These are phyloP conservation scores for Danio jaintianensis DNA, from an alignment of 2,797 vertebrate species.

Conservation along the genomic window DNA sequence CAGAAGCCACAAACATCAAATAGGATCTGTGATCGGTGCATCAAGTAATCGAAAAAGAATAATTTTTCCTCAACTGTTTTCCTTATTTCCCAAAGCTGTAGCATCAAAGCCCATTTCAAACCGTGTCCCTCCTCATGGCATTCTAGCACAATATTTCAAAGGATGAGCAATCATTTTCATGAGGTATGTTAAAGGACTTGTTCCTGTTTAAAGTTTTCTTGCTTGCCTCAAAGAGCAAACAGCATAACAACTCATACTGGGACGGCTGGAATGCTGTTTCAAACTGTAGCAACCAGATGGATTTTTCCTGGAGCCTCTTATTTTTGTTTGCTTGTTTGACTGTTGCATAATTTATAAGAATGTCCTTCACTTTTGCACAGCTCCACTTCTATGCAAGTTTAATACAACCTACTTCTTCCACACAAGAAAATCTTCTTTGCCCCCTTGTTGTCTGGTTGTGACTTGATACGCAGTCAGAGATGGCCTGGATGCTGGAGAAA, in stretches of 20 bases:
- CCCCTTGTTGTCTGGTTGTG: constrained; percentile 33
- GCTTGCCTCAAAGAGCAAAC: constrained; percentile 65
- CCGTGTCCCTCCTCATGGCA: neutral
- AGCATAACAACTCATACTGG: constrained; percentile 57
- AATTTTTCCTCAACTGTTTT: neutral
- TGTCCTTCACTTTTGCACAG: constrained; percentile 78
- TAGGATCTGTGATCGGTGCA: neutral
- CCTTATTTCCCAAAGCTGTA: neutral
- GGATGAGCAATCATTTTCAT: constrained; percentile 12
- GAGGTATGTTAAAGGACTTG: constrained; percentile 13
- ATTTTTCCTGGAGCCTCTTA: constrained; percentile 69
- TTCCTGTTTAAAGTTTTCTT: constrained; percentile 56
- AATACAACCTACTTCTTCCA: constrained; percentile 55
- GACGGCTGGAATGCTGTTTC: constrained; percentile 60
- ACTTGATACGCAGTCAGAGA: constrained; percentile 40
- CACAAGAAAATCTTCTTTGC: constrained; percentile 36
- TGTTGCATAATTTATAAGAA: constrained; percentile 79
- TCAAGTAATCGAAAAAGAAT: neutral
- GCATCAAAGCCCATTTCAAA: constrained; percentile 1
- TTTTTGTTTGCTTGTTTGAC: constrained; percentile 59
- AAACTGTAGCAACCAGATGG: constrained; percentile 68
- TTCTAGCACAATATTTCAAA: constrained; percentile 19
- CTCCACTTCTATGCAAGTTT: constrained; percentile 76
- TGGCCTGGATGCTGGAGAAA: constrained; percentile 44
- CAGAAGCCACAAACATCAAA: neutral